Percentiles rank a stretch among this genome's conserved stretches.
Conservation (phyloP, 2,888 invertebrate genomes). For the Laspeyria flexula region DNA sequence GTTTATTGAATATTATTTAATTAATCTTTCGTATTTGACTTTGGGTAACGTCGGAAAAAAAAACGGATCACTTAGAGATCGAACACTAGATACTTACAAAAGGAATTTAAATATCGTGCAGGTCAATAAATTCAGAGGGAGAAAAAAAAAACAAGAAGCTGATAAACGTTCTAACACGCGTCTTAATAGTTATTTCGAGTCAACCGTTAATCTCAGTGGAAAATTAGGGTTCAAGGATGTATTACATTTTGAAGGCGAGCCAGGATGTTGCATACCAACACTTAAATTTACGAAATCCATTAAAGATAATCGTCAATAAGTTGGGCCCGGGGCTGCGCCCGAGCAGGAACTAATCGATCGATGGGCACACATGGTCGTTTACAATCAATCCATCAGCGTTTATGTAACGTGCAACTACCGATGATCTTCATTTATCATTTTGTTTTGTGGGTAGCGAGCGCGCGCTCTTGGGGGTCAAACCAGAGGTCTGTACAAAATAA, state of each 20-base stretch:
- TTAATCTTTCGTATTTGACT: constrained; percentile 82
- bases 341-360: constrained; percentile 82
- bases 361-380: constrained; percentile 76
- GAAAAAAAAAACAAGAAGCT: constrained; percentile 15
- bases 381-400: constrained; percentile 85
- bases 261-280: constrained; percentile 69
- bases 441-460: constrained; percentile 78
- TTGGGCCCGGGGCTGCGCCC: constrained; percentile 64
- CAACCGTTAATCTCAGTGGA: constrained; percentile 63
- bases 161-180: constrained; percentile 53
- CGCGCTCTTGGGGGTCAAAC: constrained; percentile 76
- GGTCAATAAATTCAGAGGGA: constrained; percentile 29
- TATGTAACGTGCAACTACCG: constrained; percentile 82
- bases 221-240: constrained; percentile 65
- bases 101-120: constrained; percentile 42
- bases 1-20: constrained; percentile 83
- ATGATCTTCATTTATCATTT: constrained; percentile 84
- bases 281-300: constrained; percentile 79
- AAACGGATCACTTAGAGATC: constrained; percentile 45
- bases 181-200: constrained; percentile 57
- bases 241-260: constrained; percentile 61
- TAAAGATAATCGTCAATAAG: constrained; percentile 80
- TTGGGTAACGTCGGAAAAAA: constrained; percentile 55
- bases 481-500: constrained; percentile 63
- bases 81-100: constrained; percentile 42